Evolutionary conservation across 2,113 vertebrate genomes (phyloP).

Genomic region (Talpa occidentalis): DNA sequence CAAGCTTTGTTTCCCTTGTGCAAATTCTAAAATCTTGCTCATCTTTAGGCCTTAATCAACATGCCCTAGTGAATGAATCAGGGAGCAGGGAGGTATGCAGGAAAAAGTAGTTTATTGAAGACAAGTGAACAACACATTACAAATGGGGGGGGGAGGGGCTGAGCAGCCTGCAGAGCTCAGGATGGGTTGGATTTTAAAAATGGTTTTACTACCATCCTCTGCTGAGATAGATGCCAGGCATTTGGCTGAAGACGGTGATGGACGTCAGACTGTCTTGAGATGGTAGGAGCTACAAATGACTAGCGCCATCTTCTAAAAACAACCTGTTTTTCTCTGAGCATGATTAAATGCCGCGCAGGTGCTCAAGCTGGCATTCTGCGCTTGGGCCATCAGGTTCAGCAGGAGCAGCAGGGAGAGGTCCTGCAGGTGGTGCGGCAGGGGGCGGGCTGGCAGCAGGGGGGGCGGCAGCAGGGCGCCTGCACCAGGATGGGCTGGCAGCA

Average conservation of each 20-base stretch:
- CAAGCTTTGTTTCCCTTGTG: neutral
- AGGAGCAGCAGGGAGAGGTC: slow-evolving; percentile 49
- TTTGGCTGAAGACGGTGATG: neutral
- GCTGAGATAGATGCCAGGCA: neutral
- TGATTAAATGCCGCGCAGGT: no score
- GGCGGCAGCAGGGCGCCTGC: slow-evolving; percentile 75
- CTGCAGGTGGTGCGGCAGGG: slow-evolving; percentile 72
- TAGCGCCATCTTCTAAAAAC: no score
- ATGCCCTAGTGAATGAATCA: neutral
- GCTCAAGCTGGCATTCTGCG: no score
- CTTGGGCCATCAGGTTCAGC: neutral
- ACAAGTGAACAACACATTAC: neutral
- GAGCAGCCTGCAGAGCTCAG: neutral
- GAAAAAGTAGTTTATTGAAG: slow-evolving; percentile 68
- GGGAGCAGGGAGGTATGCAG: neutral
- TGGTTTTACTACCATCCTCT: neutral
- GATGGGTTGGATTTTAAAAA: neutral
- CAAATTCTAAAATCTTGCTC: neutral
- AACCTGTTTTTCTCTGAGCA: no score
- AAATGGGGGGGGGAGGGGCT: neutral
- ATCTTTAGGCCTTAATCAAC: neutral
- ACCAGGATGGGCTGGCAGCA: slow-evolving; percentile 70
- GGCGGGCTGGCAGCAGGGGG: slow-evolving; percentile 54
- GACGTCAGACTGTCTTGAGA: neutral
- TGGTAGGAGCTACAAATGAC: no score